Conservation (phyloP, 2,888 invertebrate genomes). For the Hemaris fuciformis region DNA sequence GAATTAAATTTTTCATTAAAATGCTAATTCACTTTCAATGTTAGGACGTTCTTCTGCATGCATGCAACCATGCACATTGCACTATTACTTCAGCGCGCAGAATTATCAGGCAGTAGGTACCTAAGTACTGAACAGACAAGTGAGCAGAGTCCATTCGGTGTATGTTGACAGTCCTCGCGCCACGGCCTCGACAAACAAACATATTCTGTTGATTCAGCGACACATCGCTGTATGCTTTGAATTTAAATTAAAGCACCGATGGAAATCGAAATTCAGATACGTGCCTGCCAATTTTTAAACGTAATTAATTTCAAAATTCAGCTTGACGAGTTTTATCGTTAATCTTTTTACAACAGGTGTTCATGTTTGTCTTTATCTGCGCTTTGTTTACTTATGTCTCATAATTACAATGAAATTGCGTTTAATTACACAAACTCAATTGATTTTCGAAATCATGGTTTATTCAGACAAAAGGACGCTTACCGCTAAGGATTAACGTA, state of each 20-base stretch:
- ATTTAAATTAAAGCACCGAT: slow-evolving; percentile 67
- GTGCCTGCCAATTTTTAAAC: slow-evolving; percentile 48
- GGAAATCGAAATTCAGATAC: slow-evolving; percentile 57
- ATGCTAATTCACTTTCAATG: too few species aligned
- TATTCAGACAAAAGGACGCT: too few species aligned
- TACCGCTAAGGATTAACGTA: too few species aligned
- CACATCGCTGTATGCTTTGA: slow-evolving; percentile 68
- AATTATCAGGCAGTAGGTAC: slow-evolving; percentile 14
- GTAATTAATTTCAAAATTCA: slow-evolving; percentile 35
- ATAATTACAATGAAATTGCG: background rate
- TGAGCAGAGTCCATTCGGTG: slow-evolving; percentile 34
- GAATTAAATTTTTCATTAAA: too few species aligned
- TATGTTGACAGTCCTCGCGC: slow-evolving; percentile 57
- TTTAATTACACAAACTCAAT: background rate
- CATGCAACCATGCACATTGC: background rate
- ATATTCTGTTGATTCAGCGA: slow-evolving; percentile 67
- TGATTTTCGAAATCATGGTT: background rate
- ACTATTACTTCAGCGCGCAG: slow-evolving; percentile 18
- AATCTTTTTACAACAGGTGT: slow-evolving; percentile 3
- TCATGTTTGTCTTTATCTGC: background rate
- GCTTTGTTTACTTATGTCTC: background rate
- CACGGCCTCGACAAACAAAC: slow-evolving; percentile 61
- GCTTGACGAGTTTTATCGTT: slow-evolving; percentile 6
- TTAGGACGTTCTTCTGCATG: background rate
- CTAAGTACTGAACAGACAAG: slow-evolving; percentile 27